These are phyloP conservation scores for Caenorhabditis sp. DNA, from an alignment of 2,888 invertebrate genomes.

Conservation along the genomic window DNA sequence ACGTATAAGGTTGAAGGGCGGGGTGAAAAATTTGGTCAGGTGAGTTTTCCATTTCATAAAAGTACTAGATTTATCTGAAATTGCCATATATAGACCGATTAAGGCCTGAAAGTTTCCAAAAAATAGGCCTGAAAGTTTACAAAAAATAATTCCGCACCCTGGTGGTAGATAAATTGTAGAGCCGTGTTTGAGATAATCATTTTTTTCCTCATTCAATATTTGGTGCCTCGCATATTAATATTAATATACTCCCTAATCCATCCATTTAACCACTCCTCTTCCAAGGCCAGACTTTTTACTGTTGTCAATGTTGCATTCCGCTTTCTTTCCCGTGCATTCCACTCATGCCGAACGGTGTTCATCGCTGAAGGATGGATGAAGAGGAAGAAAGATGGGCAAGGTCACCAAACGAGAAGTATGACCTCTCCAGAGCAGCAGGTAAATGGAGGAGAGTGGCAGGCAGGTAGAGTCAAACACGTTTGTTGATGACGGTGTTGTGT, in stretches of 20 bases:
- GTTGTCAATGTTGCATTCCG: slow-evolving; percentile 47
- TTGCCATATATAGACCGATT: no score
- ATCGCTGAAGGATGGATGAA: slow-evolving; percentile 28
- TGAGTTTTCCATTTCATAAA: no score
- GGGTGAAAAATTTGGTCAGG: no score
- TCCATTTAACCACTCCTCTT: slow-evolving; percentile 1
- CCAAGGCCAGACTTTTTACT: slow-evolving; percentile 44
- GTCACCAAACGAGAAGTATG: slow-evolving; percentile 47
- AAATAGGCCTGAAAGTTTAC: no score
- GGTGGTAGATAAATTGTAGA: no score
- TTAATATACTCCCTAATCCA: slow-evolving; percentile 14
- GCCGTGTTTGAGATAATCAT: no score
- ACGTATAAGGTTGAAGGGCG: no score
- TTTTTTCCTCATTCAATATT: no score
- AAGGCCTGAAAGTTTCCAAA: no score
- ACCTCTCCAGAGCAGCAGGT: slow-evolving; percentile 50
- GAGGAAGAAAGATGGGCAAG: slow-evolving; percentile 31
- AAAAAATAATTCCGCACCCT: no score
- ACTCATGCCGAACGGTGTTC: slow-evolving; percentile 54
- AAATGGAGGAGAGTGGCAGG: slow-evolving; percentile 47
- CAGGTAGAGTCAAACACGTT: slow-evolving; percentile 55
- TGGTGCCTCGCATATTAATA: not conserved
- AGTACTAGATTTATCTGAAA: no score
- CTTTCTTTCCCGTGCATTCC: slow-evolving; percentile 31
- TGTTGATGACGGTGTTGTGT: slow-evolving; percentile 48